A percentile compares a stretch with the other conserved stretches of the same genome.
Evolutionary conservation across 53 echinoderm and acorn worm species (phyloP).

Genomic region (Paracentrotus lividus): DNA sequence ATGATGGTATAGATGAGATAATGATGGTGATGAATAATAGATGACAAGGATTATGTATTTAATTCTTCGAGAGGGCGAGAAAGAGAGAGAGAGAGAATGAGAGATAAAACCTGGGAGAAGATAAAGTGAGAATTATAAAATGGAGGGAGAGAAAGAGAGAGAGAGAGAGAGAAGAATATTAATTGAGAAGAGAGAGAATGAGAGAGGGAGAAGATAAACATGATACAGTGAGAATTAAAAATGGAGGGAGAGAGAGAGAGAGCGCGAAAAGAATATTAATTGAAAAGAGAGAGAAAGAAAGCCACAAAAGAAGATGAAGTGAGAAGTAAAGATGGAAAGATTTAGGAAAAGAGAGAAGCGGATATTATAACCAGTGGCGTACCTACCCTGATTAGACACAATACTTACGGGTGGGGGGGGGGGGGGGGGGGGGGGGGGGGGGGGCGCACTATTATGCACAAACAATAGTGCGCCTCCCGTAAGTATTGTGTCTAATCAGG

Average conservation of each 20-base stretch:
- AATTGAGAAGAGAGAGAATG: background rate
- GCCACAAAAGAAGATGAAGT: too few species aligned
- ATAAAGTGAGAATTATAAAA: background rate
- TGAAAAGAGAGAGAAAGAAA: background rate
- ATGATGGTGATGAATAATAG: background rate
- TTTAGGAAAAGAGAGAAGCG: too few species aligned
- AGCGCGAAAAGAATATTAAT: background rate
- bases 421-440: too few species aligned
- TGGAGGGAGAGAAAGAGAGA: background rate
- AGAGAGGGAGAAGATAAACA: background rate
- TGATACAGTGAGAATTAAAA: background rate
- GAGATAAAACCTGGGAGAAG: background rate
- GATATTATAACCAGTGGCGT: too few species aligned
- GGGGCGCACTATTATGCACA: too few species aligned
- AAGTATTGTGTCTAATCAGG: too few species aligned
- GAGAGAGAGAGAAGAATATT: background rate
- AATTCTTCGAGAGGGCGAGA: too few species aligned
- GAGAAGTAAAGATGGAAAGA: too few species aligned
- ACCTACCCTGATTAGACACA: too few species aligned
- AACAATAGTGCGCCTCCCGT: too few species aligned
- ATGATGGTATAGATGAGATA: background rate
- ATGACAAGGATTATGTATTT: background rate
- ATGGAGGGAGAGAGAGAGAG: background rate
- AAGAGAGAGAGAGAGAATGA: too few species aligned
- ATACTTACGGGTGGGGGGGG: too few species aligned